Evolutionary conservation across 2,888 invertebrate species (phyloP), one percentile per base, ranked within the genome.

Genomic region (Chelonus formosanus): DNA sequence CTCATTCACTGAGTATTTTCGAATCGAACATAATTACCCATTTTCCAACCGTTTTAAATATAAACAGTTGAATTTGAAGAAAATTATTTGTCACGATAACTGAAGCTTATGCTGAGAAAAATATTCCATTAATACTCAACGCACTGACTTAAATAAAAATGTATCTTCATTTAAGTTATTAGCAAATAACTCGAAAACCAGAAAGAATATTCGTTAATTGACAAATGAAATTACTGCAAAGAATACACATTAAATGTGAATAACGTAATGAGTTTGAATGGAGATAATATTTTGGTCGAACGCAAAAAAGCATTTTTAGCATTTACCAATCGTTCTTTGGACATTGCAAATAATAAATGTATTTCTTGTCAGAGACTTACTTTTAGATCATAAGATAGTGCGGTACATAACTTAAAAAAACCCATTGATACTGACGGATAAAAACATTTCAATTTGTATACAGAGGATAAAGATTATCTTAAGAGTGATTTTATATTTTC

Each of bases 1-100:
- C 45, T 36, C 64, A 67, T 63, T 59, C 64, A 48, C 50, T 45
- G 32, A 59, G 31, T 32, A 54, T 67, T 34, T 63, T 64, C 63
- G 5, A 47, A 5, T n/a, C 7, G n/a, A n/a, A n/a, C n/a, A n/a
- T n/a, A n/a, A n/a, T n/a, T n/a, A n/a, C n/a, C n/a, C n/a, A n/a
- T n/a, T 47, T 47, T 10, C n/a, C n/a, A n/a, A n/a, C n/a, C n/a
- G n/a, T n/a, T n/a, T n/a, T n/a, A n/a, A n/a, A n/a, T n/a, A n/a
- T n/a, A n/a, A n/a, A n/a, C n/a, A n/a, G n/a, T n/a, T n/a, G n/a
- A n/a, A n/a, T n/a, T n/a, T n/a, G n/a, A n/a, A n/a, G n/a, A n/a
- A n/a, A n/a, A n/a, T n/a, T n/a, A n/a, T n/a, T n/a, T n/a, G n/a
- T n/a, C n/a, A n/a, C n/a, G n/a, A n/a, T n/a, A n/a, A n/a, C n/a